phyloP scores from a whole-genome alignment of 37 sponge, comb jelly and placozoan species.

The Ephydatia muelleri region DNA sequence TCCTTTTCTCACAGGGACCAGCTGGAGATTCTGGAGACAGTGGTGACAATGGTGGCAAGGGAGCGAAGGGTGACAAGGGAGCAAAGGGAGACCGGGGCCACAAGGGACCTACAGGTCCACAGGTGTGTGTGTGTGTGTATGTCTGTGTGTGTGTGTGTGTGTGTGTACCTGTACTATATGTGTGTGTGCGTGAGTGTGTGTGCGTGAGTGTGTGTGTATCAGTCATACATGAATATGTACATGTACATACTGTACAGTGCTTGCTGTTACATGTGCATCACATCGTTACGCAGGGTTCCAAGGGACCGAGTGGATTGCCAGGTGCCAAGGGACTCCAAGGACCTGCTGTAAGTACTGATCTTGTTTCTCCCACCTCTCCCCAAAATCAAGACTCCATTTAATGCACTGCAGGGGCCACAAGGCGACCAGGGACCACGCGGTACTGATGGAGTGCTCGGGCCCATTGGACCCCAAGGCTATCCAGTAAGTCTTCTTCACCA shows the following conservation, averaged over 20 bases:
- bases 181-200: too few species aligned
- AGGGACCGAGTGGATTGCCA: slow-evolving; percentile 32
- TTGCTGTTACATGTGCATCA: too few species aligned
- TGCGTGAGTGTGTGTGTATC: too few species aligned
- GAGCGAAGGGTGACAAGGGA: slow-evolving; percentile 46
- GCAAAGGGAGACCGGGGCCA: slow-evolving; percentile 33
- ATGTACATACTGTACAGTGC: neutral
- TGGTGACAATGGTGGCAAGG: slow-evolving; percentile 1
- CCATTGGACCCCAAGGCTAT: slow-evolving; percentile 28
- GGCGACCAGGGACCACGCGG: slow-evolving; percentile 27
- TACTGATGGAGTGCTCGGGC: slow-evolving; percentile 36
- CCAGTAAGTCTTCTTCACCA: neutral
- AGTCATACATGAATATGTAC: neutral
- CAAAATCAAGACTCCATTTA: neutral
- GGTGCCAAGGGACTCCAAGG: slow-evolving; percentile 23
- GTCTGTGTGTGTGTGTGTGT: neutral
- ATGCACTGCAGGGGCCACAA: slow-evolving; percentile 18
- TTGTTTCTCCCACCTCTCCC: neutral
- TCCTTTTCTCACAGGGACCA: neutral
- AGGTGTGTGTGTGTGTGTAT: neutral
- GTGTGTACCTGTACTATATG: neutral
- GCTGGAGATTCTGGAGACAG: neutral
- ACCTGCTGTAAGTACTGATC: slow-evolving; percentile 26
- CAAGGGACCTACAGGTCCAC: neutral
- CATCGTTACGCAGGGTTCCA: slow-evolving; percentile 17